Evolutionary conservation across 2,113 vertebrate species (phyloP).

Genomic region (Grammomys surdaster): DNA sequence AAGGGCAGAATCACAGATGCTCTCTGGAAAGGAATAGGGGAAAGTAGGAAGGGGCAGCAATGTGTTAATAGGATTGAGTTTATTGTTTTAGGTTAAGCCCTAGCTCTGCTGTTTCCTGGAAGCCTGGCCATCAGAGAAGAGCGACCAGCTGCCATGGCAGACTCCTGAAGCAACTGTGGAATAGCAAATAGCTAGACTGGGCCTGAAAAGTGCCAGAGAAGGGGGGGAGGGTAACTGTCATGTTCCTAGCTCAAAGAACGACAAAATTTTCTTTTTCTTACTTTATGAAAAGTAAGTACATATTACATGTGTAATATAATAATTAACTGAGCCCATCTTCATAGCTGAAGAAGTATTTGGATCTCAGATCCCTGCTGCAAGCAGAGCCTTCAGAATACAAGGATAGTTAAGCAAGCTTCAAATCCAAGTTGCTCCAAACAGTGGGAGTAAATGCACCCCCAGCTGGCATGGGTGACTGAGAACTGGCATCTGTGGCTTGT

Average conservation of each 20-base stretch:
- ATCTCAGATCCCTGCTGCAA: conserved; percentile 52
- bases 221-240: neutral
- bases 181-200: conserved; percentile 81
- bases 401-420: conserved; percentile 73
- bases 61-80: conserved; percentile 73
- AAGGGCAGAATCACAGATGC: conserved; percentile 73
- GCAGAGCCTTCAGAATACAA: conserved; percentile 58
- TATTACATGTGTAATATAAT: neutral
- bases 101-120: conserved; percentile 78
- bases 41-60: conserved; percentile 15
- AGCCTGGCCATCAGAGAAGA: conserved; percentile 68
- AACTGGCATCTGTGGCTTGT: conserved; percentile 77
- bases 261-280: conserved; percentile 18
- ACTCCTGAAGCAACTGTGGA: conserved; percentile 79
- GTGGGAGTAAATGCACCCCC: conserved; percentile 73
- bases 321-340: conserved; percentile 4
- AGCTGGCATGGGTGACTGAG: conserved; percentile 69
- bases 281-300: neutral
- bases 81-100: conserved; percentile 77
- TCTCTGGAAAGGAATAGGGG: conserved; percentile 60
- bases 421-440: conserved; percentile 66
- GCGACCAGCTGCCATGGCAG: conserved; percentile 80
- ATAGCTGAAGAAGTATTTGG: conserved; percentile 42
- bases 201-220: conserved; percentile 66
- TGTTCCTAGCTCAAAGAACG: neutral